Evolutionary conservation across 2,888 invertebrate species (phyloP).

Genomic region (Chesias legatella): DNA sequence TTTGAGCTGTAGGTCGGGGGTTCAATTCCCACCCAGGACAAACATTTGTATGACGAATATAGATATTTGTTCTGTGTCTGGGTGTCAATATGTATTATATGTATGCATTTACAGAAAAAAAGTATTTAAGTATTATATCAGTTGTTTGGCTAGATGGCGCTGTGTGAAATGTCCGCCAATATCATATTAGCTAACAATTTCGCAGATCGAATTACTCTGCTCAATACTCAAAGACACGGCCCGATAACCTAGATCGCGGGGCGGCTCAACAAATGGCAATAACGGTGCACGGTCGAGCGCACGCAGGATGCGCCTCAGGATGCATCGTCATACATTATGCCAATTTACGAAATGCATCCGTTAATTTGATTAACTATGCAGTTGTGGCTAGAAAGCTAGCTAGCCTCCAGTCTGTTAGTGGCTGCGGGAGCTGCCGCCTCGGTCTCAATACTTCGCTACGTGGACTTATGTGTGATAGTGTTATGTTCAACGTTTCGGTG

Average conservation of each 20-base stretch:
- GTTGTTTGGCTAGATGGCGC: too few species aligned
- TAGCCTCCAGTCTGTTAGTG: constrained; percentile 14
- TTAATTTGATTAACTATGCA: constrained; percentile 37
- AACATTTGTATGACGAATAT: too few species aligned
- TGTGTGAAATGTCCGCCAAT: too few species aligned
- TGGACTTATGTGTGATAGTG: constrained; percentile 37
- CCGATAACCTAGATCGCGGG: constrained; percentile 8
- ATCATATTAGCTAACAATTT: too few species aligned
- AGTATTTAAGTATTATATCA: too few species aligned
- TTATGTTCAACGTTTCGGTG: constrained; percentile 58
- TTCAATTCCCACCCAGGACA: too few species aligned
- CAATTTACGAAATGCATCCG: constrained; percentile 62
- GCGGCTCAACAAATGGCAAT: neutral
- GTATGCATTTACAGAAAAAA: too few species aligned
- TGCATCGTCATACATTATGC: constrained; percentile 39
- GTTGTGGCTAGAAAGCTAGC: constrained; percentile 22
- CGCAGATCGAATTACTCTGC: too few species aligned
- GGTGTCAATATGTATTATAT: too few species aligned
- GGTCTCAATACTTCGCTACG: constrained; percentile 24
- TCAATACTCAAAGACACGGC: neutral
- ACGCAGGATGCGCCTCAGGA: constrained; percentile 52
- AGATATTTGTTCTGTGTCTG: too few species aligned
- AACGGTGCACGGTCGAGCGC: constrained; percentile 28
- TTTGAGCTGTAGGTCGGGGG: too few species aligned
- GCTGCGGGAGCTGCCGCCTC: constrained; percentile 3